phyloP scores from a whole-genome alignment of 2,888 invertebrate genomes.

The Amblyjoppa proteus region DNA sequence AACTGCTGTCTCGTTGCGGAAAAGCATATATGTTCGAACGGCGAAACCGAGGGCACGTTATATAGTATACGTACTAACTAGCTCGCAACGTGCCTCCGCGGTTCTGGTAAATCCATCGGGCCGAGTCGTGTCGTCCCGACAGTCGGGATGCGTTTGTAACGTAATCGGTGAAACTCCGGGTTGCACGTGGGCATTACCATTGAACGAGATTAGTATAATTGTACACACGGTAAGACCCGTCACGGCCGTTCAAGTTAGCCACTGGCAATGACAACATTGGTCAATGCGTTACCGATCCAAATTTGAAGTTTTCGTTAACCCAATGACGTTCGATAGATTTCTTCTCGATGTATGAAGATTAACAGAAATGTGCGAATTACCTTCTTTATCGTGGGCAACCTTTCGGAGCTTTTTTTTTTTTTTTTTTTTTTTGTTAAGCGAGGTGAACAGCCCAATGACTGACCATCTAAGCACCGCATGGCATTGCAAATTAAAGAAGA shows the following conservation, averaged over 20 bases:
- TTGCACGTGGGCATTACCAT: constrained; percentile 14
- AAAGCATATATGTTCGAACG: constrained; percentile 43
- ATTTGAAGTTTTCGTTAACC: neutral
- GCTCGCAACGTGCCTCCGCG: constrained; percentile 56
- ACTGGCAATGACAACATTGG: neutral
- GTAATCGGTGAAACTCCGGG: constrained; percentile 52
- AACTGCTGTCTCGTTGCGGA: constrained; percentile 42
- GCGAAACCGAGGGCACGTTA: constrained; percentile 26
- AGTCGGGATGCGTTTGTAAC: constrained; percentile 32
- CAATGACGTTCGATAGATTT: neutral
- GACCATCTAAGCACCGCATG: too few relatives aligned
- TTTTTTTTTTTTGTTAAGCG: neutral
- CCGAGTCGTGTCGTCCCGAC: constrained; percentile 52
- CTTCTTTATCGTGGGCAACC: too few relatives aligned
- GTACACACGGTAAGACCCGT: neutral
- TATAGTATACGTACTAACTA: constrained; percentile 42
- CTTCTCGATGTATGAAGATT: neutral
- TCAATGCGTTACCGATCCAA: neutral
- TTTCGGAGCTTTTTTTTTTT: too few relatives aligned
- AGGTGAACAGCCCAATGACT: too few relatives aligned
- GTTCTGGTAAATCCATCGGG: constrained; percentile 57
- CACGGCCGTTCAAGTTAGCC: neutral
- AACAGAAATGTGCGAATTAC: neutral
- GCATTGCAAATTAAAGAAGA: too few relatives aligned
- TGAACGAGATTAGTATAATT: constrained; percentile 37